phyloP scores from a whole-genome alignment of 2,888 invertebrate genomes.

The Calliphora vomitoria region DNA sequence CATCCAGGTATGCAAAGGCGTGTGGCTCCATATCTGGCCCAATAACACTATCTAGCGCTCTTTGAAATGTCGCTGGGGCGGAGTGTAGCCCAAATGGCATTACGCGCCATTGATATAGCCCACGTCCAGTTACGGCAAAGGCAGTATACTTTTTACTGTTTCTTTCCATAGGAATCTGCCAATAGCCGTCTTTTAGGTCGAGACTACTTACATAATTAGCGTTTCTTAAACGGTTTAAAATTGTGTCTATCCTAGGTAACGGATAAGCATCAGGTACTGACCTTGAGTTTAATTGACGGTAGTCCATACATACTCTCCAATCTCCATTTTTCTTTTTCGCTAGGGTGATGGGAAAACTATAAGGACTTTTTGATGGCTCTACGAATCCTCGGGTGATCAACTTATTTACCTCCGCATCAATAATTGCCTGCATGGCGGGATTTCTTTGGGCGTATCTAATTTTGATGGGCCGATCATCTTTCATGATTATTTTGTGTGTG shows the following conservation, averaged over 20 bases:
- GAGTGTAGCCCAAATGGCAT: neutral
- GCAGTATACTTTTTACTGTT: neutral
- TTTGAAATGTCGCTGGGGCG: neutral
- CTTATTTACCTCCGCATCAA: neutral
- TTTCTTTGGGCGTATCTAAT: neutral
- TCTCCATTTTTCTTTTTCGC: neutral
- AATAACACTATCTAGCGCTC: slow-evolving; percentile 16
- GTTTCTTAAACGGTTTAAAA: neutral
- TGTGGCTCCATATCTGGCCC: slow-evolving; percentile 1
- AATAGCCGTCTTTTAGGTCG: neutral
- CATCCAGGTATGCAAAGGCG: slow-evolving; percentile 29
- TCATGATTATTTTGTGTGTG: neutral
- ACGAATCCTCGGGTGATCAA: neutral
- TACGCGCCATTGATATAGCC: neutral
- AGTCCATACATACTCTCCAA: neutral
- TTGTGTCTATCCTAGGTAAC: neutral
- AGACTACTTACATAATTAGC: neutral
- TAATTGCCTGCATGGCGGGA: slow-evolving; percentile 2
- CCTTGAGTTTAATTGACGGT: neutral
- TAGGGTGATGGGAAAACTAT: neutral
- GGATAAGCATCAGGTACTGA: neutral
- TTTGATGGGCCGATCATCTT: neutral
- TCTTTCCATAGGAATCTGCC: neutral
- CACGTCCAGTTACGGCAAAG: too few species aligned
- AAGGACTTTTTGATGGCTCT: neutral